Evolutionary conservation across 2,113 vertebrate genomes (phyloP).

Genomic region (Rissa tridactyla): DNA sequence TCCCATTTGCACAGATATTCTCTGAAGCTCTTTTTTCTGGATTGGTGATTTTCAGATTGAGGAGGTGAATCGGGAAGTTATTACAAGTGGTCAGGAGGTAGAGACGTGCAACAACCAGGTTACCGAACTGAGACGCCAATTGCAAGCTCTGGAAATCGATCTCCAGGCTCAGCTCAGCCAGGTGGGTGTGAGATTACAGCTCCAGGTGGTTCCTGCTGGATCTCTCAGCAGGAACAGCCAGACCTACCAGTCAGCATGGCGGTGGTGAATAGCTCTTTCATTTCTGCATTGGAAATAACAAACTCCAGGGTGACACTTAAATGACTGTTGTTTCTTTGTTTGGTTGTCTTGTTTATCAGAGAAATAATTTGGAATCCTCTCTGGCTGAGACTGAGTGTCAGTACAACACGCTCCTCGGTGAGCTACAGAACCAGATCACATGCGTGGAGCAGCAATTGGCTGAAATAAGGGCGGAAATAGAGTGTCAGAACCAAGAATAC

Average conservation of each 20-base stretch:
- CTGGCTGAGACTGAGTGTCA: slow-evolving; percentile 81
- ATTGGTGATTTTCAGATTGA: slow-evolving; percentile 59
- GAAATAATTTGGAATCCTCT: slow-evolving; percentile 66
- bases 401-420: slow-evolving; percentile 72
- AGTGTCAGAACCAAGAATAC: slow-evolving; percentile 79
- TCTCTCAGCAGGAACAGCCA: not conserved
- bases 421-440: slow-evolving; percentile 80
- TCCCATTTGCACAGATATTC: not conserved
- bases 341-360: slow-evolving; percentile 7
- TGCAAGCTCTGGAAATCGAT: slow-evolving; percentile 85
- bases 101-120: slow-evolving; percentile 73
- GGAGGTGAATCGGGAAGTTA: slow-evolving; percentile 72
- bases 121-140: slow-evolving; percentile 61
- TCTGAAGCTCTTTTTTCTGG: not conserved
- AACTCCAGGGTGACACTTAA: not conserved
- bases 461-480: slow-evolving; percentile 75
- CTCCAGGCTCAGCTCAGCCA: slow-evolving; percentile 87
- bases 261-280: not conserved
- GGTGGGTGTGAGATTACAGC: slow-evolving; percentile 68
- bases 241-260: not conserved
- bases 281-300: not conserved
- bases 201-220: not conserved
- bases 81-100: slow-evolving; percentile 67
- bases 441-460: slow-evolving; percentile 79
- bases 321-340: not conserved